These are phyloP conservation scores for Mastomys coucha DNA, from an alignment of 2,113 vertebrate species.

Conservation along the genomic window DNA sequence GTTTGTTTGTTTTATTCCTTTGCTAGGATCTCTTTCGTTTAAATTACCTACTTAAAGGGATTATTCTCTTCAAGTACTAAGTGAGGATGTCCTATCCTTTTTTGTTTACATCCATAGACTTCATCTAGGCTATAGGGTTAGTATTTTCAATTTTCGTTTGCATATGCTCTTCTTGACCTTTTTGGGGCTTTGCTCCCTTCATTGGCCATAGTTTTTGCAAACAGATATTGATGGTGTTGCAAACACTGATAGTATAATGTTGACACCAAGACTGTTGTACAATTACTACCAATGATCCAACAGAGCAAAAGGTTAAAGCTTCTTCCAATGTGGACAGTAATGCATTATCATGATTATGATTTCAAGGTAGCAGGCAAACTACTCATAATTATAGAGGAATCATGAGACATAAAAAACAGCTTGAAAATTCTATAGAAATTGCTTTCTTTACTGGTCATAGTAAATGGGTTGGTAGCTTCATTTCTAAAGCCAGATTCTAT, in stretches of 20 bases:
- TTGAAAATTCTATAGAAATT: neutral
- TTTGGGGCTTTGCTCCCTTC: slow-evolving; percentile 55
- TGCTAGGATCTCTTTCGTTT: slow-evolving; percentile 57
- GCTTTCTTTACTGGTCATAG: neutral
- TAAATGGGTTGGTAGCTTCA: neutral
- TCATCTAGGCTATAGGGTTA: slow-evolving; percentile 51
- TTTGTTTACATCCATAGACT: slow-evolving; percentile 52
- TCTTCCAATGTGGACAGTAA: slow-evolving; percentile 79
- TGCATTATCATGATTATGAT: slow-evolving; percentile 68
- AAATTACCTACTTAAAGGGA: slow-evolving; percentile 64
- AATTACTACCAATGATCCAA: slow-evolving; percentile 68
- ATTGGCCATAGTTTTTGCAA: slow-evolving; percentile 87
- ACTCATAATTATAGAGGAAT: slow-evolving; percentile 7
- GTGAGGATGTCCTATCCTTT: slow-evolving; percentile 38
- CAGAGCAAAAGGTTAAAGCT: slow-evolving; percentile 74
- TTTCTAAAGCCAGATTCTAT: neutral
- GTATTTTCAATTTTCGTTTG: slow-evolving; percentile 48
- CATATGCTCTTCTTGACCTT: slow-evolving; percentile 62
- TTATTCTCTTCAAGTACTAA: slow-evolving; percentile 66
- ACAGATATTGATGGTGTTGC: slow-evolving; percentile 86
- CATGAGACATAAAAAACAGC: neutral
- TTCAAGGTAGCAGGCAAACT: neutral
- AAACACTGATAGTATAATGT: slow-evolving; percentile 80
- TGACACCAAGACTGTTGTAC: slow-evolving; percentile 59
- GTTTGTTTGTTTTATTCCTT: slow-evolving; percentile 13